A percentile compares a stretch with the other conserved stretches of the same genome.
phyloP scores from a whole-genome alignment of 2,113 vertebrate genomes.

The Vulpes vulpes region DNA sequence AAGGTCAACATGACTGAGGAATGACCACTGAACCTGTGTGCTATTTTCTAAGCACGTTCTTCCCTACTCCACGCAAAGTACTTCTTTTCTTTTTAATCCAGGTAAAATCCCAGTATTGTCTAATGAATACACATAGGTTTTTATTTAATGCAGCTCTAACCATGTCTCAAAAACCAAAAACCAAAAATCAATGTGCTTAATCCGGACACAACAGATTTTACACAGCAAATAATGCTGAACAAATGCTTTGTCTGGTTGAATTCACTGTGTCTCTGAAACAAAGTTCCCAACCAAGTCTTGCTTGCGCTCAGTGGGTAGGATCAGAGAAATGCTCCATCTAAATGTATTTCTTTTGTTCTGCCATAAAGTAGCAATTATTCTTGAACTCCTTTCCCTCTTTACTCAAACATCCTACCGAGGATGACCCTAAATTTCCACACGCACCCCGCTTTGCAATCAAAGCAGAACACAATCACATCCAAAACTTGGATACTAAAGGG shows the following conservation, averaged over 20 bases:
- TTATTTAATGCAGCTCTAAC: conserved; percentile 51
- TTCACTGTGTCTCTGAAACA: conserved; percentile 56
- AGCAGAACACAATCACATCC: background rate
- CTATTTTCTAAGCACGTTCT: conserved; percentile 12
- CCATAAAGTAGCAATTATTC: conserved; percentile 58
- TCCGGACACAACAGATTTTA: conserved; percentile 10
- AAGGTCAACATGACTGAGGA: background rate
- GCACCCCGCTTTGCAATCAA: conserved; percentile 30
- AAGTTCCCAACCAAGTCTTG: background rate
- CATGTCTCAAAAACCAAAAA: background rate
- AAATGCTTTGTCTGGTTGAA: conserved; percentile 43
- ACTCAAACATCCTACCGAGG: conserved; percentile 53
- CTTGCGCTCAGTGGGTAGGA: conserved; percentile 8
- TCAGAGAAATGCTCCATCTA: conserved; percentile 61
- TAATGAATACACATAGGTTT: conserved; percentile 41
- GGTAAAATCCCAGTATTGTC: conserved; percentile 42
- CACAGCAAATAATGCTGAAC: conserved; percentile 10
- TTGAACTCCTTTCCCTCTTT: conserved; percentile 16
- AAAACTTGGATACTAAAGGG: conserved; percentile 24
- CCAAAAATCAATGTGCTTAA: conserved; percentile 56
- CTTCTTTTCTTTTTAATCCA: conserved; percentile 55
- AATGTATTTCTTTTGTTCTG: conserved; percentile 60
- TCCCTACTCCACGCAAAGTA: background rate
- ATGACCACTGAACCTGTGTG: background rate
- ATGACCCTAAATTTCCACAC: conserved; percentile 36